Percentiles rank a stretch among this genome's conserved stretches.
Conservation (phyloP, 1,140 invertebrate genomes). For the Lutraria rhynchaena region DNA sequence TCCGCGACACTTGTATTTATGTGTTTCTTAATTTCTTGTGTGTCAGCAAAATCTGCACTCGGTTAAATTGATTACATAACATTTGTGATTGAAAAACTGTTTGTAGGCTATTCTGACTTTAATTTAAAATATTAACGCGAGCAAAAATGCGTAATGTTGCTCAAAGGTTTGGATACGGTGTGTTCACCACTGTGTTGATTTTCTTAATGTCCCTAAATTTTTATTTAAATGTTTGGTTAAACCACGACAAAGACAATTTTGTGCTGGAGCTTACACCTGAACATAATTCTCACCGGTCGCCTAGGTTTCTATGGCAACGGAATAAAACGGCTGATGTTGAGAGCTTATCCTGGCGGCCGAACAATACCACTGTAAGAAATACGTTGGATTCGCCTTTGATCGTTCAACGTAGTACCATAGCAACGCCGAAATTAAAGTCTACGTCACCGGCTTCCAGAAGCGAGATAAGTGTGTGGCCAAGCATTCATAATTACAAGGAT, state of each 20-base stretch:
- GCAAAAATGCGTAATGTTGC: neutral
- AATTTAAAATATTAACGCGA: too few relatives aligned
- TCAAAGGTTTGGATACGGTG: neutral
- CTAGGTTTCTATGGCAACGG: neutral
- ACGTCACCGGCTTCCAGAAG: neutral
- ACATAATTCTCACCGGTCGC: neutral
- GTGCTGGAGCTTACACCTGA: conserved; percentile 25
- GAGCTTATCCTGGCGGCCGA: too few relatives aligned
- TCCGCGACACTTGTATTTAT: too few relatives aligned
- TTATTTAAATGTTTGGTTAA: conserved; percentile 39
- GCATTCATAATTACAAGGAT: conserved; percentile 24
- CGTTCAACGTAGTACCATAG: neutral
- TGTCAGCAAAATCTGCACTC: too few relatives aligned
- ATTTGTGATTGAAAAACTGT: too few relatives aligned
- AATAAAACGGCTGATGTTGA: neutral
- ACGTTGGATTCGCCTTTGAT: neutral
- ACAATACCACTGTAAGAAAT: neutral
- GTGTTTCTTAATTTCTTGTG: too few relatives aligned
- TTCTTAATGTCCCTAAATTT: conserved; percentile 33
- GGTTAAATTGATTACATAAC: too few relatives aligned
- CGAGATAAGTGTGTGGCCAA: conserved; percentile 34
- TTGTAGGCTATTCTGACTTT: too few relatives aligned
- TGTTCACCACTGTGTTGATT: neutral
- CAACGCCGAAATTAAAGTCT: neutral
- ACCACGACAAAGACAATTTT: neutral